Base-by-base conservation (phyloP, 2,113 vertebrate genomes). In the Periophthalmodon schlosseri region DNA sequence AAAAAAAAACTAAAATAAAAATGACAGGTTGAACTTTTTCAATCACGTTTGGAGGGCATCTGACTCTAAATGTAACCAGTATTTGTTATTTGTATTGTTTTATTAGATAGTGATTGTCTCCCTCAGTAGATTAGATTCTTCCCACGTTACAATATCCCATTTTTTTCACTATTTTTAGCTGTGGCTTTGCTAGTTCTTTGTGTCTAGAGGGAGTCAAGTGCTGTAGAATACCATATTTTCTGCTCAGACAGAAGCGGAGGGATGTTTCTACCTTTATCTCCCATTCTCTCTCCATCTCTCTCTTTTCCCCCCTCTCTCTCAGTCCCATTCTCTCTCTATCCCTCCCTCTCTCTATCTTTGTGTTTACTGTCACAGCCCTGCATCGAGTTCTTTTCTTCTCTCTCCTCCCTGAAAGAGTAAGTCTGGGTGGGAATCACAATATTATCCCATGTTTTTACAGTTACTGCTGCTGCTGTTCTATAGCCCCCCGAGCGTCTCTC, bases 401-500 rank as follows among this genome's bases (percentile, higher is more conserved):
- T 20, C 57, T 24, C 9, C 57, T 21, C 61, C 24, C 20, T 66
- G 58, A 66, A 49, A 73, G 57, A 28, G 7, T 60, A 28, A 24
- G 9, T 23, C 39, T 60, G 67, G 52, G 57, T 52, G 57, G 74
- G 57, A 58, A 57, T 49, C 64, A 24, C 47, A 70, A 44, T 44
- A 68, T 10, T 15, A 58, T 34, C 47, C 12, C 4, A 18, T 61
- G 28, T 61, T 74, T 68, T 68, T 60, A 70, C 66, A 78, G 39
- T 44, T 36, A 50, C 13, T 23, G n/a, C n/a, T 57, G 1, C 39
- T 44, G 39, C 39, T 44, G 39, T 44, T 44, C 39, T 44, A 10
- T 44, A 44, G 10, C 39, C 39, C 8, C 39, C 39, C 39, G 7
- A 44, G 39, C 39, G 39, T 44, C 39, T 44, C 39, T 44, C 39